Base-by-base conservation (phyloP, 2,113 vertebrate genomes). In the Tapirus terrestris region DNA sequence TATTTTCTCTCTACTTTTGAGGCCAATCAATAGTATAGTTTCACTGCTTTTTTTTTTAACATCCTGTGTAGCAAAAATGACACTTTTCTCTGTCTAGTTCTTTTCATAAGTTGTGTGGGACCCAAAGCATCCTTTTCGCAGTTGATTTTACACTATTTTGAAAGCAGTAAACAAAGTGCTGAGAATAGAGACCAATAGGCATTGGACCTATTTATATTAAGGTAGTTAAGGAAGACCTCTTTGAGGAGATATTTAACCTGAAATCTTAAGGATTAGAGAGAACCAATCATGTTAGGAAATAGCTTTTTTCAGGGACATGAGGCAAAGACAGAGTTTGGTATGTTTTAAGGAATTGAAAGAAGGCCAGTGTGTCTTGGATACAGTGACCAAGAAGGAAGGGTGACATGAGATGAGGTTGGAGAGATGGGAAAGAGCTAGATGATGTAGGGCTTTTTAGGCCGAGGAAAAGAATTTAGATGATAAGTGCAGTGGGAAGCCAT, bases 111-210 rank as follows among this genome's bases (percentile, higher is more conserved):
- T 61, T 13, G 58, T n/a, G 1, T 76, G 60, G 39, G 51, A 82
- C 20, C 25, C 25, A 60, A 75, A 76, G 36, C 56, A 45, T 81
- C 33, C 33, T 75, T 92, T 92, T 70, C 23, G 36, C 25, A 60
- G 58, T 65, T 87, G 56, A 29, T 81, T 72, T 90, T 86, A 73
- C 43, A 75, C 58, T 51, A 6, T 86, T 86, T 75, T 94, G 48
- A 87, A 94, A 75, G 33, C 33, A 94, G 8, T 94, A 58, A 89
- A 39, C 79, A 65, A 90, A n/a, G 14, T 89, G 8, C 60, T 89
- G 17, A 89, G 23, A 89, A 60, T 51, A 93, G 67, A 65, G n/a
- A 33, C 21, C 70, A 23, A 10, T 51, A 53, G 84, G 21, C 31
- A 43, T 60, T 70, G 43, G 6, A 51, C 53, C 25, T 70, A 8